Evolutionary conservation across 2,888 invertebrate species (phyloP), one percentile per base, ranked within the genome.

Genomic region (Leptinotarsa juncta): DNA sequence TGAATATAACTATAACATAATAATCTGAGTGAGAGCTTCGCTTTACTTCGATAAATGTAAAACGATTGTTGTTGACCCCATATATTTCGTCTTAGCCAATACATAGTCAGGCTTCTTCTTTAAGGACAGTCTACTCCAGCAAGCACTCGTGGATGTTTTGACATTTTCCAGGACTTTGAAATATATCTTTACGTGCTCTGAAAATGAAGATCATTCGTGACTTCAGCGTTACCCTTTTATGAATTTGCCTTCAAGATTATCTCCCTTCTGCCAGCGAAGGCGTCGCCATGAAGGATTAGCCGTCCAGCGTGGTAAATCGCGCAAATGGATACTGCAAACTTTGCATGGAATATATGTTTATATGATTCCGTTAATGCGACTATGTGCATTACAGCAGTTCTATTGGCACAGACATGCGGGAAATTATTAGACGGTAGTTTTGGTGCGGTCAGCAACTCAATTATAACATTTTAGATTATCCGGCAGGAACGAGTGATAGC

Each of bases 271-370:
- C n/a, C 23, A 48, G 18, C 68, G n/a, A 68, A 55, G 16, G 69
- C 69, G 18, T 57, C 70, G 14, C 67, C 48, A 16, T 70, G 42
- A 60, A 68, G 75, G 73, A 73, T 77, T 77, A 65, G 71, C 50
- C 74, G 71, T 73, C 73, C 72, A 65, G 65, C 71, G 69, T 66
- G 67, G 71, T 71, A 71, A 73, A 77, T 71, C 71, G 65, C 71
- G 57, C 71, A 67, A 77, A 75, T 77, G 73, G 77, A 67, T 70
- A 75, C 66, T 57, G 73, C 65, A 72, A 75, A 73, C 73, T 75
- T 77, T 67, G 71, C 66, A 67, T 53, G 49, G 67, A 26, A 73
- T 75, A 73, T 74, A 74, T 62, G 32, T 42, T 42, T 42, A 42
- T 16, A 60, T 66, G 69, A 71, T 71, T 76, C 65, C 42, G 72